phyloP scores from a whole-genome alignment of 2,888 invertebrate genomes.

The Acheta domesticus region DNA sequence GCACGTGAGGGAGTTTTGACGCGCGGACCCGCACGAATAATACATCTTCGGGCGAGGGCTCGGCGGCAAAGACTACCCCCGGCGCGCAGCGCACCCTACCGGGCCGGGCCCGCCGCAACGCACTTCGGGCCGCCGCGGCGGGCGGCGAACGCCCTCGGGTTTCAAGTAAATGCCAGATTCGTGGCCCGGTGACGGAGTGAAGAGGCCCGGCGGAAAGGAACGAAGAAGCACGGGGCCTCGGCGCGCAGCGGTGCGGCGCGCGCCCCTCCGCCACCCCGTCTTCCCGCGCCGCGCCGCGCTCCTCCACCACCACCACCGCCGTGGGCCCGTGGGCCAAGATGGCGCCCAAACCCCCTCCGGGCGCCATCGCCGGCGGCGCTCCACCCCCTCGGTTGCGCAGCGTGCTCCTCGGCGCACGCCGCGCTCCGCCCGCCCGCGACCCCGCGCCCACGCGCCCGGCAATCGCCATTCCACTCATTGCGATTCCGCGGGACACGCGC shows the following conservation, averaged over 20 bases:
- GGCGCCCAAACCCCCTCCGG: no score
- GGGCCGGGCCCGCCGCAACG: not conserved
- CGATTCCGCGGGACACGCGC: not conserved
- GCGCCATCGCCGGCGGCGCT: no score
- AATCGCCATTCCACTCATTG: not conserved
- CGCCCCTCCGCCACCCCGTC: no score
- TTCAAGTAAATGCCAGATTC: not conserved
- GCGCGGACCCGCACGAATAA: constrained; percentile 31
- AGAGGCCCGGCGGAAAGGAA: not conserved
- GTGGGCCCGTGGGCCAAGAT: no score
- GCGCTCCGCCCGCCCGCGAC: not conserved
- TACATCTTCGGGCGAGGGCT: constrained; percentile 26
- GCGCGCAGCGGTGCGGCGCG: no score
- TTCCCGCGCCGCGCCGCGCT: no score
- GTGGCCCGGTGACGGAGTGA: not conserved
- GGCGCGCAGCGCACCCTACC: not conserved
- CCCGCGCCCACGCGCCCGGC: not conserved
- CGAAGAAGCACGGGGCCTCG: not conserved
- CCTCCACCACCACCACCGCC: no score
- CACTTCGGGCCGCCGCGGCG: not conserved
- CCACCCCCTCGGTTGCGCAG: no score
- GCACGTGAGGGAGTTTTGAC: constrained; percentile 30
- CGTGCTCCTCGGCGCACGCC: not conserved
- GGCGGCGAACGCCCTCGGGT: not conserved
- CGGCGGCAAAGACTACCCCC: not conserved